phyloP scores from a whole-genome alignment of 2,797 vertebrate genomes.

The Echeneis naucrates region DNA sequence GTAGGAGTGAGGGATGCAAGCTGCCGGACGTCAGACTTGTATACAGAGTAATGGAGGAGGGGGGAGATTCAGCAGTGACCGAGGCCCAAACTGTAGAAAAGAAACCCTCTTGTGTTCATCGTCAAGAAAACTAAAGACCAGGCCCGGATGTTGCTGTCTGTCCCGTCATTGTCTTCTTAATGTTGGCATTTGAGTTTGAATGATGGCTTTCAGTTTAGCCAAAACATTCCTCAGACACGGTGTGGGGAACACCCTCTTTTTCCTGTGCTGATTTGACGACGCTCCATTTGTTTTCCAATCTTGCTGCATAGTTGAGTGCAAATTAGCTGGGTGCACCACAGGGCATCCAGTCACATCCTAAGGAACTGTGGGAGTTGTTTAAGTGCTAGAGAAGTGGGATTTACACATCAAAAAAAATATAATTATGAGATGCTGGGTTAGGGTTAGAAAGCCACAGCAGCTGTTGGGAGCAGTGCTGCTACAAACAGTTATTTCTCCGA shows the following conservation, averaged over 20 bases:
- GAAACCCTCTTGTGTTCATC: slow-evolving; percentile 78
- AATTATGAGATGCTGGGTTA: slow-evolving; percentile 50
- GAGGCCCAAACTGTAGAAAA: slow-evolving; percentile 65
- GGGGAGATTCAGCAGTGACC: slow-evolving; percentile 48
- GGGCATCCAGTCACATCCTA: slow-evolving; percentile 55
- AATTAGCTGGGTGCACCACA: slow-evolving; percentile 63
- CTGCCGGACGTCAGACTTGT: slow-evolving; percentile 77
- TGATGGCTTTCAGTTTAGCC: slow-evolving; percentile 81
- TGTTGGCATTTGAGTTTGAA: slow-evolving; percentile 81
- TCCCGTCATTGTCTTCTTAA: slow-evolving; percentile 79
- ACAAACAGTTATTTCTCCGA: slow-evolving; percentile 44
- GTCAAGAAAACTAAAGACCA: slow-evolving; percentile 65
- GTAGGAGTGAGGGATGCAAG: slow-evolving; percentile 77
- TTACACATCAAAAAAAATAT: slow-evolving; percentile 52
- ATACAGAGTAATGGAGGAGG: slow-evolving; percentile 63
- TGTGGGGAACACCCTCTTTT: slow-evolving; percentile 74
- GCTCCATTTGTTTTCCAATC: slow-evolving; percentile 68
- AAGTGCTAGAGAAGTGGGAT: slow-evolving; percentile 45
- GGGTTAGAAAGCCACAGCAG: slow-evolving; percentile 49
- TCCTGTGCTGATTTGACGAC: slow-evolving; percentile 61
- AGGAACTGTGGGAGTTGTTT: slow-evolving; percentile 53
- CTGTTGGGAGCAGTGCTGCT: slow-evolving; percentile 31
- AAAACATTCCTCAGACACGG: slow-evolving; percentile 74
- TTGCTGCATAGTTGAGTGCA: slow-evolving; percentile 53
- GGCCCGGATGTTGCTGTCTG: slow-evolving; percentile 78